A percentile compares a stretch with the other conserved stretches of the same genome.
Conservation (phyloP, 37 sponge, comb jelly and placozoan genomes). For the Ephydatia muelleri region DNA sequence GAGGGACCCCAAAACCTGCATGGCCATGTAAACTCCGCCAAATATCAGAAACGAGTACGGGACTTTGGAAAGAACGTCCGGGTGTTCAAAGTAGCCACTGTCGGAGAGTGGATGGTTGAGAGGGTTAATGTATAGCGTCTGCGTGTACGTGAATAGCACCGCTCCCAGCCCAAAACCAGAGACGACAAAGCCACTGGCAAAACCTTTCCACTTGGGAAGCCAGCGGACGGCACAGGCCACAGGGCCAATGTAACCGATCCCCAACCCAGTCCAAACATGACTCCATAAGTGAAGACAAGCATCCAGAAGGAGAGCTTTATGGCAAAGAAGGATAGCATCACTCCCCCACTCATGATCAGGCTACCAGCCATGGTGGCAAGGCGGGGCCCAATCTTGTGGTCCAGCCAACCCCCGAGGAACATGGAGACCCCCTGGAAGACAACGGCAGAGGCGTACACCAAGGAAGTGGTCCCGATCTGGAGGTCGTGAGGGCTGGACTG, state of each 20-base stretch:
- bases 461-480: conserved; percentile 9
- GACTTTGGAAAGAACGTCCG: conserved; percentile 61
- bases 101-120: conserved; percentile 25
- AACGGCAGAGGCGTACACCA: conserved; percentile 63
- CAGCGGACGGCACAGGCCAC: conserved; percentile 81
- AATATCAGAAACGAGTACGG: conserved; percentile 76
- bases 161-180: conserved; percentile 91
- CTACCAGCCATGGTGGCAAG: conserved; percentile 77
- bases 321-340: conserved; percentile 38
- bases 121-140: conserved; percentile 82
- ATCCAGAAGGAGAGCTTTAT: conserved; percentile 68
- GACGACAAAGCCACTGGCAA: conserved; percentile 83
- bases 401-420: conserved; percentile 81
- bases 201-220: conserved; percentile 83
- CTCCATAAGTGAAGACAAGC: conserved; percentile 77
- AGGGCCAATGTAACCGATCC: conserved; percentile 80
- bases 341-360: conserved; percentile 52
- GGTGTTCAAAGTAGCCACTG: conserved; percentile 44
- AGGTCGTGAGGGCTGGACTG: conserved; percentile 48
- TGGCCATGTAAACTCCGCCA: conserved; percentile 54
- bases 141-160: conserved; percentile 66
- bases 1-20: conserved; percentile 75
- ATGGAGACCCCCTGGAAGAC: conserved; percentile 69
- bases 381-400: conserved; percentile 74
- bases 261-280: conserved; percentile 83